Conservation (phyloP, 2,113 vertebrate species). For the Ranitomeya variabilis region DNA sequence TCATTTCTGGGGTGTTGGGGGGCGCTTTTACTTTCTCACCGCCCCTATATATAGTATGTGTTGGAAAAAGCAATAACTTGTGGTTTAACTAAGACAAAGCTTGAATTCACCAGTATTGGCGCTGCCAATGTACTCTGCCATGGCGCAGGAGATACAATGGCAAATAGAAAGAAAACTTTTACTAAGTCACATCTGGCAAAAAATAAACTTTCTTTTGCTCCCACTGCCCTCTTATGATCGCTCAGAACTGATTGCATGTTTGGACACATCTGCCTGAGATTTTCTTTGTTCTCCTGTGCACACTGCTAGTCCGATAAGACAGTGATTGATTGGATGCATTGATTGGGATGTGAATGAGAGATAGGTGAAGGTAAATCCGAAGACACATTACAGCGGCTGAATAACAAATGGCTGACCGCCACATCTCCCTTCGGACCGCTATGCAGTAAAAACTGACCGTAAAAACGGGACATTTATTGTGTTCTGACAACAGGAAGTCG, state of each 20-base stretch:
- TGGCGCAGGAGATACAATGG: not conserved
- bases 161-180: conserved; percentile 24
- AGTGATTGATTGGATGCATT: conserved; percentile 45
- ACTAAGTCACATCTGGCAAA: not conserved
- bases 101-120: too few relatives aligned
- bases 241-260: not conserved
- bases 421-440: not conserved
- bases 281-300: conserved; percentile 42
- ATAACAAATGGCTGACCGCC: conserved; percentile 24
- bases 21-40: too few relatives aligned
- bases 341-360: conserved; percentile 50
- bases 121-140: not conserved
- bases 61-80: not conserved
- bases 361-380: conserved; percentile 13
- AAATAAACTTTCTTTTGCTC: not conserved
- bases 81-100: not conserved
- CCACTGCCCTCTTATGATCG: not conserved
- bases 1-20: too few relatives aligned
- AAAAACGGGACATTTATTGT: conserved; percentile 30
- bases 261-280: conserved; percentile 22
- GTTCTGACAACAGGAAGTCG: conserved; percentile 13
- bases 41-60: too few relatives aligned
- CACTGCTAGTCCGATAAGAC: conserved; percentile 38
- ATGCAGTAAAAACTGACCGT: conserved; percentile 5
- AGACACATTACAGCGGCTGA: conserved; percentile 10